Percentiles rank a stretch among this genome's conserved stretches.
phyloP scores from a whole-genome alignment of 2,797 vertebrate species.

The Lophura swinhoii region DNA sequence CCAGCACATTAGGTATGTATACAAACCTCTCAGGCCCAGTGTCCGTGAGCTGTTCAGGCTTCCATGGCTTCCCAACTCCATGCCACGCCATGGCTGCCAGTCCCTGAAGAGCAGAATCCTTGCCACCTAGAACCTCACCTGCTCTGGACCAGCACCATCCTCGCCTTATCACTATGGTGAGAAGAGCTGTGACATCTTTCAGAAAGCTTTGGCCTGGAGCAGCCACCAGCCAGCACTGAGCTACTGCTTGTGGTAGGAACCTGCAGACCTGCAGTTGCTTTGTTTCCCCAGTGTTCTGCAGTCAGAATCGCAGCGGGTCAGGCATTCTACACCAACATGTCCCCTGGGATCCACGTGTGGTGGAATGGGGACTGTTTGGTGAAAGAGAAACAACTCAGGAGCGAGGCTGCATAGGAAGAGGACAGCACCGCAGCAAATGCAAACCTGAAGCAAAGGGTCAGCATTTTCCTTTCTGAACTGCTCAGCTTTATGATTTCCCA shows the following conservation, averaged over 20 bases:
- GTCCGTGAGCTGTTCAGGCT: not conserved
- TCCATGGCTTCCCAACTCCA: not conserved
- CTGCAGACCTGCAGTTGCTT: not conserved
- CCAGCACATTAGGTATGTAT: conserved; percentile 16
- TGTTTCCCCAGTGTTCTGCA: not conserved
- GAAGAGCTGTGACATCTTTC: not conserved
- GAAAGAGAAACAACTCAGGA: not conserved
- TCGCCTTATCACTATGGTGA: not conserved
- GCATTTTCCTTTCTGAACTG: not conserved
- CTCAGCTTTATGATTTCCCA: not conserved
- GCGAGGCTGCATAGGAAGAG: not conserved
- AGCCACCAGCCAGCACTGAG: not conserved
- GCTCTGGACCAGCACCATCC: not conserved
- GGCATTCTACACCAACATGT: not conserved
- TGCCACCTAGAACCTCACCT: not conserved
- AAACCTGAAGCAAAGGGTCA: not conserved
- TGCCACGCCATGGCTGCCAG: fast-evolving
- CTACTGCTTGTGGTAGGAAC: not conserved
- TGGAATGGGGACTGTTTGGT: not conserved
- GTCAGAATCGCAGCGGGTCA: not conserved
- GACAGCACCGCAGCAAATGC: not conserved
- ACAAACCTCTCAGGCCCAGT: not conserved
- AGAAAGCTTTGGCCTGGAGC: not conserved
- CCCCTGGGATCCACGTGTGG: not conserved
- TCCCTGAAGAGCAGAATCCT: not conserved